Conservation (phyloP, 2,888 invertebrate genomes). For the Eupithecia exiguata region DNA sequence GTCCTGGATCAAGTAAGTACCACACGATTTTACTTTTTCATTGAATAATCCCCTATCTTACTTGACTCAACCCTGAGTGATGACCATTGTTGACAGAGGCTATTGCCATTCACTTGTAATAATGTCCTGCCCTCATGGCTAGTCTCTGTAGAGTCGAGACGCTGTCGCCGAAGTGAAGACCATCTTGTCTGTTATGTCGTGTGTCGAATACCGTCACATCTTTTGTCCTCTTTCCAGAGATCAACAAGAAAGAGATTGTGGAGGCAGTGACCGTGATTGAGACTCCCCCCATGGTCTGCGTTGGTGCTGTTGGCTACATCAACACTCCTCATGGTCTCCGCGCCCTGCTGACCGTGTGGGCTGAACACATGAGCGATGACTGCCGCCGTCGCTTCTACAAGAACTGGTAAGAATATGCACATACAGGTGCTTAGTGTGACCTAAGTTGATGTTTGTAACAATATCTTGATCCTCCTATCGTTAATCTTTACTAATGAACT, state of each 20-base stretch:
- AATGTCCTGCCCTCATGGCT: neutral
- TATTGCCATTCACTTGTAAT: neutral
- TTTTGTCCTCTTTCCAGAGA: conserved; percentile 85
- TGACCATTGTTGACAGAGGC: neutral
- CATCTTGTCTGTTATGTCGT: neutral
- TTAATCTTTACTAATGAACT: conserved; percentile 55
- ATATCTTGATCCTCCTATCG: neutral
- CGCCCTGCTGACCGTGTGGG: conserved; percentile 98
- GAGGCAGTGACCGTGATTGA: conserved; percentile 99
- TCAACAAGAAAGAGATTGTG: conserved; percentile 99
- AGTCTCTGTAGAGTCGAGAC: neutral
- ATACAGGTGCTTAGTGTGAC: neutral
- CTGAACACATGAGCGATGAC: conserved; percentile 99
- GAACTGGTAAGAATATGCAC: conserved; percentile 91
- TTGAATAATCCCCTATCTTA: too few relatives aligned
- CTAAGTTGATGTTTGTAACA: neutral
- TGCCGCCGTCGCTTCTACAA: conserved; percentile 99
- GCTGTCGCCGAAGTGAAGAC: neutral
- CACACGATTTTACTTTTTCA: neutral
- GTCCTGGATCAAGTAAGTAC: conserved; percentile 99
- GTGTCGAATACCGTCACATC: neutral
- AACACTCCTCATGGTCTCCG: conserved; percentile 99
- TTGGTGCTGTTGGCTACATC: conserved; percentile 99
- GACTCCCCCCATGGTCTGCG: conserved; percentile 98
- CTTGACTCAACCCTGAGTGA: neutral